A percentile compares a stretch with the other conserved stretches of the same genome.
These are phyloP conservation scores for Pecten maximus DNA, from an alignment of 2,888 invertebrate species.

Conservation along the genomic window DNA sequence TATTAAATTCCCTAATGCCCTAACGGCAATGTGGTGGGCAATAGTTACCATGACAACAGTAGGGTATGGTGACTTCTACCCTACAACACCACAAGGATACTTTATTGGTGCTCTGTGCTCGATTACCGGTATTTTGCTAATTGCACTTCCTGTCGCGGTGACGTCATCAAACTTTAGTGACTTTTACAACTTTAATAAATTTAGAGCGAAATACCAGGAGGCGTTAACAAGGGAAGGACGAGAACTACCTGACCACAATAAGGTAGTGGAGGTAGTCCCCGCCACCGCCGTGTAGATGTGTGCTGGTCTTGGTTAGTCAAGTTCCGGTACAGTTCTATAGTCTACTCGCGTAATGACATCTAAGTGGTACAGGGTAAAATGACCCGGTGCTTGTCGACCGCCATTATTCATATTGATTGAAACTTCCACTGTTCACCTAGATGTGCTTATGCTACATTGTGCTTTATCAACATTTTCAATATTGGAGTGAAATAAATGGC, in stretches of 20 bases:
- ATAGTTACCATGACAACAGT: slow-evolving; percentile 72
- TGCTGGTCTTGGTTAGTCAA: not conserved
- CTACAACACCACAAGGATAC: slow-evolving; percentile 64
- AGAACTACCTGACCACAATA: not conserved
- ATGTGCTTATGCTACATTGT: no score
- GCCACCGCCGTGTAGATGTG: not conserved
- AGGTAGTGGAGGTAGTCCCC: not conserved
- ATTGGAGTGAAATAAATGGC: no score
- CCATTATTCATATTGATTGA: no score
- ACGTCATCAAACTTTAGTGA: slow-evolving; percentile 70
- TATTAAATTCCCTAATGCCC: slow-evolving; percentile 56
- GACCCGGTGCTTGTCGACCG: no score
- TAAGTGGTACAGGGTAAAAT: no score
- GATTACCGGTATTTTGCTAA: slow-evolving; percentile 68
- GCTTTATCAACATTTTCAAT: no score
- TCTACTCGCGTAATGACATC: no score
- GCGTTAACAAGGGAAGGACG: not conserved
- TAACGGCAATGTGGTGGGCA: slow-evolving; percentile 68
- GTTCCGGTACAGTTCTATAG: no score
- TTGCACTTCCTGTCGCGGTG: slow-evolving; percentile 72
- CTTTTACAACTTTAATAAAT: slow-evolving; percentile 55
- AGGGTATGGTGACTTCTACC: slow-evolving; percentile 72
- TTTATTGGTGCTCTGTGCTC: slow-evolving; percentile 69
- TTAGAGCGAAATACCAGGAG: not conserved
- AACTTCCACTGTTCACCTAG: no score